Conservation (phyloP, 1,140 invertebrate species). For the Sipha flava region DNA sequence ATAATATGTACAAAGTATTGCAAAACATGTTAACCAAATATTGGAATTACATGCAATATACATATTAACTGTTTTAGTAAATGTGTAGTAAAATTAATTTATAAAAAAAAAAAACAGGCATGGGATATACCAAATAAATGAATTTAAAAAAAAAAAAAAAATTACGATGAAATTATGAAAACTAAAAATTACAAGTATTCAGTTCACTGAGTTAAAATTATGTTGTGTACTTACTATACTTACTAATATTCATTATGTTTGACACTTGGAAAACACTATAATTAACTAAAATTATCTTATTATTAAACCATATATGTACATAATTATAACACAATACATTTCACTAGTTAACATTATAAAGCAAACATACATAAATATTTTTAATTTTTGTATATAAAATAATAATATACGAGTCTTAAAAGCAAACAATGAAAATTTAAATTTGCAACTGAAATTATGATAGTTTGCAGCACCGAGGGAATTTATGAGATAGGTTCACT, state of each 20-base stretch:
- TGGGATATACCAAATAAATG: not conserved
- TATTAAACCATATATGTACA: not conserved
- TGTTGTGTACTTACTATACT: no score
- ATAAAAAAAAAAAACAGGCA: not conserved
- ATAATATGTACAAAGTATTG: not conserved
- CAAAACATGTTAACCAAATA: not conserved
- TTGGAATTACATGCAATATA: not conserved
- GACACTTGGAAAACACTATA: not conserved
- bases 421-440: constrained; percentile 4
- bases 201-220: not conserved
- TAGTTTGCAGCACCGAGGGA: constrained; percentile 11
- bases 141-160: not conserved
- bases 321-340: not conserved
- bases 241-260: not conserved
- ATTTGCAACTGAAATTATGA: not conserved
- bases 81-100: not conserved
- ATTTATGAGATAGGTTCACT: not conserved
- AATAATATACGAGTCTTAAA: not conserved
- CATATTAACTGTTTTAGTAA: not conserved
- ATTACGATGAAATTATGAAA: not conserved
- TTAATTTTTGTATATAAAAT: not conserved
- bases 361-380: not conserved
- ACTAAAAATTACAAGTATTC: not conserved
- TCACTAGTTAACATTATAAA: constrained; percentile 8
- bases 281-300: not conserved